Base-by-base conservation (phyloP, 2,113 vertebrate genomes). In the Narcine bancroftii region DNA sequence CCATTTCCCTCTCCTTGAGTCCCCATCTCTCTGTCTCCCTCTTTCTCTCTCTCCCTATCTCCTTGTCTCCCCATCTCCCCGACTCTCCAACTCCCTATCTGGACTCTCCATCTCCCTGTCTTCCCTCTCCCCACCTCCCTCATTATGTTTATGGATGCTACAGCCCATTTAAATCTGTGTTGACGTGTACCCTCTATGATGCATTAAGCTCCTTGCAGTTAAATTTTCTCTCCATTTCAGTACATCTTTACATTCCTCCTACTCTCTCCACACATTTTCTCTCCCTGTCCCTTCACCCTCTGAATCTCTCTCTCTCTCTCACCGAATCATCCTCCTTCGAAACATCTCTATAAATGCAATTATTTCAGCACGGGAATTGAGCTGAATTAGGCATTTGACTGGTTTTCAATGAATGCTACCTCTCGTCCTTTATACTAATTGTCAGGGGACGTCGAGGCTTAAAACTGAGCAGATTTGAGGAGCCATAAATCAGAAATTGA, bases 401-500 rank as follows among this genome's bases (percentile, higher is more conserved):
- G 65, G 63, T 6, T 47, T 65, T 69, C 71, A 65, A 91, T 71
- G 89, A 91, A 91, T 91, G 65, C 65, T 42, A 42, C 45, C 89
- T 91, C 63, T 13, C 29, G 39, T 69, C 89, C 42, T 65, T 91
- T 63, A 91, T 65, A 91, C 89, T 69, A 91, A 91, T 47, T 91
- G 39, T 69, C 89, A 91, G 7, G 89, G 89, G 89, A 91, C 89
- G 17, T 42, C 26, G 89, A 91, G 39, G 9, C 65, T 69, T 69
- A 13, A 47, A 65, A 65, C 63, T 13, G 29, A 47, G 39, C 42
- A 11, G 42, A 47, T 91, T 65, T 47, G 42, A 65, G 19, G 39
- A 65, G 63, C 42, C 63, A 91, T 71, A 91, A 91, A 91, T 91
- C 89, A 91, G 63, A 91, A 91, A 91, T 91, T 91, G 89, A 91